phyloP scores from a whole-genome alignment of 2,113 vertebrate genomes.

The Sphaerodactylus townsendi region DNA sequence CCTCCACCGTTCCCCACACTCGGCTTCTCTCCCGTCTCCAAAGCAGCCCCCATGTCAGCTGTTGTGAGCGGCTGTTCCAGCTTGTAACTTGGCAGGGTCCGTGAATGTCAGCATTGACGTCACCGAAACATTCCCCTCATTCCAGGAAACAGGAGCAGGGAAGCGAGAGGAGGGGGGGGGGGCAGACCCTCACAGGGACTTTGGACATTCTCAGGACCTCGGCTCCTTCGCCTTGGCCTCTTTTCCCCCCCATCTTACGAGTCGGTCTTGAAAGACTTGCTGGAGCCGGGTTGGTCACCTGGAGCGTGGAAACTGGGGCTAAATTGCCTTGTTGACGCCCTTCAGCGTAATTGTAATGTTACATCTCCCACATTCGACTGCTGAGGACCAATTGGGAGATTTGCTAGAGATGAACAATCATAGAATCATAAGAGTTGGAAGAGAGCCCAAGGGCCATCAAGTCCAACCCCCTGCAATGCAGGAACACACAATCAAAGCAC shows the following conservation, averaged over 20 bases:
- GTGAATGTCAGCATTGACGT: slow-evolving; percentile 80
- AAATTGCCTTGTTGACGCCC: neutral
- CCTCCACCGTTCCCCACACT: neutral
- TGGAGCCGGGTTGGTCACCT: neutral
- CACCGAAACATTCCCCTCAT: slow-evolving; percentile 73
- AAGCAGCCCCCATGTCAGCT: slow-evolving; percentile 43
- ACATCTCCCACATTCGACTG: neutral
- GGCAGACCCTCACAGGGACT: fast-evolving
- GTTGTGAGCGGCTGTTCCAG: slow-evolving; percentile 43
- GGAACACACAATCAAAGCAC: too few species aligned
- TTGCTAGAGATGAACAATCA: too few species aligned
- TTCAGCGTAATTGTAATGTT: neutral
- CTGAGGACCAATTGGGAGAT: neutral
- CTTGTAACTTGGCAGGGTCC: slow-evolving; percentile 52
- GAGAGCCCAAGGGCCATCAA: too few species aligned
- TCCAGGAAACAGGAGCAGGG: slow-evolving; percentile 60
- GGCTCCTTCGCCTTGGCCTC: neutral
- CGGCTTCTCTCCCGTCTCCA: neutral
- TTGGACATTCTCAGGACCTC: neutral
- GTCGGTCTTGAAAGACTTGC: neutral
- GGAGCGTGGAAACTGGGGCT: neutral
- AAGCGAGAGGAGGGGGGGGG: slow-evolving; percentile 10
- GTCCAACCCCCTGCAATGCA: too few species aligned
- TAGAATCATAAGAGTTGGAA: too few species aligned
- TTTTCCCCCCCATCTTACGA: neutral